Conservation (phyloP, 2,113 vertebrate species). For the Triplophysa siluroides region DNA sequence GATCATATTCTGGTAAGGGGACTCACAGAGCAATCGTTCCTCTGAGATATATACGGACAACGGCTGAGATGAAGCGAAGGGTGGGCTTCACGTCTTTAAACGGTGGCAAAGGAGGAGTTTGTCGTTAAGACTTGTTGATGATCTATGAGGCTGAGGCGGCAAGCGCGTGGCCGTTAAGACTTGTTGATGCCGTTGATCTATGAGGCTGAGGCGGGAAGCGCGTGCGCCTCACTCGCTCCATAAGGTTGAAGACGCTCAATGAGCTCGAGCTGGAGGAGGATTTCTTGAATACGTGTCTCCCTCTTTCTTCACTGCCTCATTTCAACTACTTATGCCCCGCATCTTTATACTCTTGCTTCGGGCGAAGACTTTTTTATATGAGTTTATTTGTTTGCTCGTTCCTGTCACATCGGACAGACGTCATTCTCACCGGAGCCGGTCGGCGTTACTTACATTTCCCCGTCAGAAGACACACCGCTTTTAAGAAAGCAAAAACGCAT, state of each 20-base stretch:
- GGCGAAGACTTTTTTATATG: conserved; percentile 40
- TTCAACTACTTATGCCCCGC: neutral
- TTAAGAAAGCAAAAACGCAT: conserved; percentile 25
- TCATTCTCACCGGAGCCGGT: conserved; percentile 60
- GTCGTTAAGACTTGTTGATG: conserved; percentile 74
- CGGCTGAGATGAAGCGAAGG: conserved; percentile 50
- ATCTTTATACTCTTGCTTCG: neutral
- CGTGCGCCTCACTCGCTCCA: conserved; percentile 28
- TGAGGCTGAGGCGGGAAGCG: conserved; percentile 50
- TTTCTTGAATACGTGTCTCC: conserved; percentile 3
- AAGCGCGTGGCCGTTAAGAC: conserved; percentile 61
- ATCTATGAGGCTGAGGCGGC: conserved; percentile 53
- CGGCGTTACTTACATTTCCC: conserved; percentile 51
- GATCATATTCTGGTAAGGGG: conserved; percentile 24
- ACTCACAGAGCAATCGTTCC: neutral
- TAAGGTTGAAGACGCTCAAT: conserved; percentile 12
- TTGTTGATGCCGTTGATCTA: conserved; percentile 72
- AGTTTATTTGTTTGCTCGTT: conserved; percentile 67
- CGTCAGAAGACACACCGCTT: conserved; percentile 33
- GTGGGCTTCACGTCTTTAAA: conserved; percentile 42
- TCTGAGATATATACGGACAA: conserved; percentile 37
- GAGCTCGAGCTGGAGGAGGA: conserved; percentile 2
- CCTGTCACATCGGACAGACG: conserved; percentile 66
- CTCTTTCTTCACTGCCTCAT: conserved; percentile 13
- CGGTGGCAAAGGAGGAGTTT: conserved; percentile 53